A percentile compares a stretch with the other conserved stretches of the same genome.
Conservation (phyloP, 1,140 invertebrate species). For the Drosophila kikkawai region DNA sequence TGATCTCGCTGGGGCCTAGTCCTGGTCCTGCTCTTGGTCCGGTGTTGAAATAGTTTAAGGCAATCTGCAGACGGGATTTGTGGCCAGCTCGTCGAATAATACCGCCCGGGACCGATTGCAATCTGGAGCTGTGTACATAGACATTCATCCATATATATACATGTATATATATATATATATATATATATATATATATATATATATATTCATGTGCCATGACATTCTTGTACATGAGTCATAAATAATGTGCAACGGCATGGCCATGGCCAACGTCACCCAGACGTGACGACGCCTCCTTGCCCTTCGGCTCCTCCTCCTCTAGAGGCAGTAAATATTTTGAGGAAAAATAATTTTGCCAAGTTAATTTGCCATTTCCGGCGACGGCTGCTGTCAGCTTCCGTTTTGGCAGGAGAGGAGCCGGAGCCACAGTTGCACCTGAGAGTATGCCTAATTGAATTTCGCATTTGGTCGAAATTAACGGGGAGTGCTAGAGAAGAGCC, state of each 20-base stretch:
- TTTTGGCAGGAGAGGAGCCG: neutral
- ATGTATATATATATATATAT: slow-evolving; percentile 3
- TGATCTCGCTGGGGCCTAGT: slow-evolving; percentile 19
- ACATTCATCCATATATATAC: neutral
- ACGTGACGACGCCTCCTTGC: slow-evolving; percentile 53
- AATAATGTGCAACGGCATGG: slow-evolving; percentile 49
- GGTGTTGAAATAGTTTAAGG: slow-evolving; percentile 38
- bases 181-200: neutral
- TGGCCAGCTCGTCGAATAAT: slow-evolving; percentile 17
- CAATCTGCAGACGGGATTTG: slow-evolving; percentile 35
- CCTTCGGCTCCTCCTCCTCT: neutral
- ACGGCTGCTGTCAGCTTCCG: slow-evolving; percentile 60
- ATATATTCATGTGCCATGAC: slow-evolving; percentile 22
- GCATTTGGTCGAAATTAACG: slow-evolving; percentile 40
- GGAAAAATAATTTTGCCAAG: slow-evolving; percentile 58
- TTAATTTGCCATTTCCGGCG: slow-evolving; percentile 76
- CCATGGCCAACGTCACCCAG: slow-evolving; percentile 51
- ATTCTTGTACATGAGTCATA: slow-evolving; percentile 53
- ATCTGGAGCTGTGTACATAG: slow-evolving; percentile 19
- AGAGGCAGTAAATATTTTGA: slow-evolving; percentile 4
- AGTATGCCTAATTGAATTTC: slow-evolving; percentile 75
- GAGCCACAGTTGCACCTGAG: slow-evolving; percentile 61
- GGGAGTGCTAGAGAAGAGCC: neutral
- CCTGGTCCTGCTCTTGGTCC: neutral
- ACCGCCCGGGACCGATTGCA: slow-evolving; percentile 28